A percentile compares a stretch with the other conserved stretches of the same genome.
Evolutionary conservation across 2,797 vertebrate genomes (phyloP).

Genomic region (Nyctibius grandis): DNA sequence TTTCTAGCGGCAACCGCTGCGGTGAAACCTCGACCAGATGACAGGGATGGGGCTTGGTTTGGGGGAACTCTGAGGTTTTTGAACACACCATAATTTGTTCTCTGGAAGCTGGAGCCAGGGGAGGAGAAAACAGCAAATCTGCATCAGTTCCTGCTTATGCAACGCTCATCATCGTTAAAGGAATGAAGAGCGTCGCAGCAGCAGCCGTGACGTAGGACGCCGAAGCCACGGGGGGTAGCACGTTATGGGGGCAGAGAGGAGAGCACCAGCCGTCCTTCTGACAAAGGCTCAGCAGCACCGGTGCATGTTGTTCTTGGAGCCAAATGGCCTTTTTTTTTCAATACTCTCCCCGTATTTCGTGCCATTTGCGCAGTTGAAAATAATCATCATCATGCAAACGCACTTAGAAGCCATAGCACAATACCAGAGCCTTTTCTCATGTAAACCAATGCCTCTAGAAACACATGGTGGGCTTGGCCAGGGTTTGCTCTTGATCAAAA

Average conservation of each 20-base stretch:
- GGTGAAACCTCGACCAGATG: background rate
- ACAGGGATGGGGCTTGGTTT: background rate
- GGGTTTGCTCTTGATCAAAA: background rate
- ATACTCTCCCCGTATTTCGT: background rate
- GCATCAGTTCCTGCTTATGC: conserved; percentile 10
- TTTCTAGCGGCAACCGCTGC: background rate
- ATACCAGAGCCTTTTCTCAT: conserved; percentile 7
- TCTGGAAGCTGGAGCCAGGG: background rate
- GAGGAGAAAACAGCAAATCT: background rate
- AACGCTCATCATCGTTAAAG: background rate
- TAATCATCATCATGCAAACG: background rate
- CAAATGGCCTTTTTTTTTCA: background rate
- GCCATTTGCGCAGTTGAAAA: background rate
- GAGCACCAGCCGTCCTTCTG: background rate
- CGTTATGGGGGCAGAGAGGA: background rate
- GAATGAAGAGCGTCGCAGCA: background rate
- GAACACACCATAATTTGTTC: background rate
- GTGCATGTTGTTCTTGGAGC: background rate
- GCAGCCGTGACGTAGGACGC: background rate
- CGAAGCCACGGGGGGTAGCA: background rate
- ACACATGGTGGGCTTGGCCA: background rate
- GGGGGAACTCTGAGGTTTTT: background rate
- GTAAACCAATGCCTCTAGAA: conserved; percentile 15
- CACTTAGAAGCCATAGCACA: background rate
- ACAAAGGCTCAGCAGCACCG: background rate